A percentile compares a stretch with the other conserved stretches of the same genome.
Conservation (phyloP, 2,888 invertebrate genomes). For the Boloria euphrosyne region DNA sequence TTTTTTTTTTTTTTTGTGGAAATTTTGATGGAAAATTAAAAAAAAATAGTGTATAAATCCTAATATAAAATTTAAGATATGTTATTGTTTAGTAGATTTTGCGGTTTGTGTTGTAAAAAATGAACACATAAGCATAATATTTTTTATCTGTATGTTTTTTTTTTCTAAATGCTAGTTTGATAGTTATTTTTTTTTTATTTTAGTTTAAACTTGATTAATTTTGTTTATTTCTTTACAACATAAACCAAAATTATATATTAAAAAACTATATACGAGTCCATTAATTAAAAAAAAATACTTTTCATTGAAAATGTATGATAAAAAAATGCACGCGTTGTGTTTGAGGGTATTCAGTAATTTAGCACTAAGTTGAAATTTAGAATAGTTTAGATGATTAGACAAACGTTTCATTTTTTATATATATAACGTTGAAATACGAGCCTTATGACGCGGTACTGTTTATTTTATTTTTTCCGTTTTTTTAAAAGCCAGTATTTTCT, state of each 20-base stretch:
- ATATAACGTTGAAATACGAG: neutral
- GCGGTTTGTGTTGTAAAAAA: conserved; percentile 8
- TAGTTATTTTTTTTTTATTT: neutral
- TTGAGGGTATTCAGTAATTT: conserved; percentile 33
- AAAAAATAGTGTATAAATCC: conserved; percentile 33
- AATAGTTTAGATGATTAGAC: conserved; percentile 15
- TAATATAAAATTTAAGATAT: conserved; percentile 23
- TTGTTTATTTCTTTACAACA: conserved; percentile 12
- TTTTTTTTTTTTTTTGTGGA: conserved; percentile 20
- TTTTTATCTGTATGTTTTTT: conserved; percentile 10
- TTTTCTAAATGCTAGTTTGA: neutral
- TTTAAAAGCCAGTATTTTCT: neutral
- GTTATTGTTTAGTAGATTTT: conserved; percentile 14
- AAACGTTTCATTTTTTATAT: conserved; percentile 7
- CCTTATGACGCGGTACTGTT: conserved; percentile 2
- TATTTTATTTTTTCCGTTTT: neutral
- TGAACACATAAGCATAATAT: conserved; percentile 9
- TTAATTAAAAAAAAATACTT: conserved; percentile 39
- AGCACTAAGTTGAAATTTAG: conserved; percentile 33
- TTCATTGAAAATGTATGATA: conserved; percentile 34
- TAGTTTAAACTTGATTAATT: neutral
- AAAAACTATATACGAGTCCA: conserved; percentile 19
- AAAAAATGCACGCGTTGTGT: conserved; percentile 33
- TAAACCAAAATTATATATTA: conserved; percentile 7
- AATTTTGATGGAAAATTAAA: conserved; percentile 27